Base-by-base conservation (phyloP, 2,797 vertebrate species). In the Chelon labrosus region DNA sequence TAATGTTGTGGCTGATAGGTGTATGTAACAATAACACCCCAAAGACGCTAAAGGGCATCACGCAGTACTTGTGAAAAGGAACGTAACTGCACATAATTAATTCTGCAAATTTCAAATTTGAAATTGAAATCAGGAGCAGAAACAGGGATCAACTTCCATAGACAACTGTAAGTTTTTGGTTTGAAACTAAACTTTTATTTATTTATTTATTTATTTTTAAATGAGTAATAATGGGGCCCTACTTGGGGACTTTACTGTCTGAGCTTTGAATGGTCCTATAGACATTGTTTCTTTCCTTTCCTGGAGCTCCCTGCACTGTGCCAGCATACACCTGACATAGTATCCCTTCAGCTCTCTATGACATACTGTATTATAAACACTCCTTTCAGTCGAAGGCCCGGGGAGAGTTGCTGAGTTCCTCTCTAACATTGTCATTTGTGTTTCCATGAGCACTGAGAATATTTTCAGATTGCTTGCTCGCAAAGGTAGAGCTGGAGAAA, bases 341-440 rank as follows among this genome's bases (percentile, higher is more conserved):
- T 52, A 64, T 47, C n/a, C 57, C 16, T 42, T 19, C 39, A 42
- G 8, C 42, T 16, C 10, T 49, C 17, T 14, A 17, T 41, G 38
- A 50, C 25, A 31, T 44, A 6, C 51, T 56, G 31, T 3, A 61
- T 60, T 37, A 55, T 70, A 59, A 63, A 60, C 25, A 50, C n/a
- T 55, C 19, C 12, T 60, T 65, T 61, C 19, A 9, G 46, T 60
- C 46, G 1, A 5, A 17, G 1, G 14, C 46, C 51, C 44, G 7
- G 14, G 12, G 27, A 66, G 37, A 67, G 39, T 55, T 64, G 19
- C 61, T 27, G 52, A 70, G 49, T 53, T 67, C 22, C 54, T 55
- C 49, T 47, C 50, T 65, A 38, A 65, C 44, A 39, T 27, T 73
- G 60, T 59, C 50, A 50, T 64, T 67, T 59, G 17, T 68, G 49